Percentiles rank a stretch among this genome's conserved stretches.
phyloP scores from a whole-genome alignment of 2,797 vertebrate species.

The Gymnothorax javanicus region DNA sequence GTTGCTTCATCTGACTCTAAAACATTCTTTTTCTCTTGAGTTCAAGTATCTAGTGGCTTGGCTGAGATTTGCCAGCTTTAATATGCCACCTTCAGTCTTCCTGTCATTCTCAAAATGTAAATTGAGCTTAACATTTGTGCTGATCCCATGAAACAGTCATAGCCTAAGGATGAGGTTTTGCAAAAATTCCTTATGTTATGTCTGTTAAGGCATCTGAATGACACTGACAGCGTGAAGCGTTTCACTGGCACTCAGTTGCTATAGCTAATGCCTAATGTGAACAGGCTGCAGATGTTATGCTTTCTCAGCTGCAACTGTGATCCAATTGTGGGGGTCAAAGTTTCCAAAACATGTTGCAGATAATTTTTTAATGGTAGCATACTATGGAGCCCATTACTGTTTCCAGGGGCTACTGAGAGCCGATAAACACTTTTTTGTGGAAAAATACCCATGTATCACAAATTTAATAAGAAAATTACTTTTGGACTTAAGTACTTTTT shows the following conservation, averaged over 20 bases:
- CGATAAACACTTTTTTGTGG: no score
- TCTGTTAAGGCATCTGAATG: background rate
- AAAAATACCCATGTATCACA: no score
- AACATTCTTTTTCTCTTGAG: background rate
- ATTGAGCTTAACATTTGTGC: background rate
- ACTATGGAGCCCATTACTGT: no score
- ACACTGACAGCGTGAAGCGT: background rate
- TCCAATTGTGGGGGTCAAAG: background rate
- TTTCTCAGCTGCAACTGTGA: background rate
- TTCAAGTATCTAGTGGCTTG: background rate
- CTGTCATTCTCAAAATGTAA: constrained; percentile 4
- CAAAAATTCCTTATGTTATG: background rate
- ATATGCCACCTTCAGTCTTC: background rate
- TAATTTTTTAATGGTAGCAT: no score
- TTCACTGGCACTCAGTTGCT: background rate
- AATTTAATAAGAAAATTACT: no score
- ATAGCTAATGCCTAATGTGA: background rate
- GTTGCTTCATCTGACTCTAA: background rate
- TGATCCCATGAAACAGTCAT: constrained; percentile 2
- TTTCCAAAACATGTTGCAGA: no score
- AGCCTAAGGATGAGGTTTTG: background rate
- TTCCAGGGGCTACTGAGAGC: no score
- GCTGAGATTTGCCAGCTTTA: background rate
- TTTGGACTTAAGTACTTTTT: no score
- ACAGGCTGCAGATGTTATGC: background rate